Conservation (phyloP, 2,888 invertebrate genomes). For the Diadegma fenestrale region DNA sequence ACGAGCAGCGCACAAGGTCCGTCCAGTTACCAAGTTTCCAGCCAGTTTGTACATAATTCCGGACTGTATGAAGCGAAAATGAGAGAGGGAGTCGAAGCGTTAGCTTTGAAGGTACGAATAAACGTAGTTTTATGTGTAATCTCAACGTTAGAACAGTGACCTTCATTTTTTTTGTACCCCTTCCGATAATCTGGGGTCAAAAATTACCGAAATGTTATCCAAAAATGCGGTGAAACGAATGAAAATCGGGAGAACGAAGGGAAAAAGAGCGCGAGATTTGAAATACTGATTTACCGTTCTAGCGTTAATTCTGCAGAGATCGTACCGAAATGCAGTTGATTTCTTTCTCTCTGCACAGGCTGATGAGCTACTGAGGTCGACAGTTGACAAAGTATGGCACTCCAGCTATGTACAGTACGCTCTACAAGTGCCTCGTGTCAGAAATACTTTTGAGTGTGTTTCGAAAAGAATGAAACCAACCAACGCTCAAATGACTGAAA, state of each 20-base stretch:
- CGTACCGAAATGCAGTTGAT: not conserved
- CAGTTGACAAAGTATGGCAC: not conserved
- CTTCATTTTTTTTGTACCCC: no score
- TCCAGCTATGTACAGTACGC: constrained; percentile 9
- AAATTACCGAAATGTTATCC: no score
- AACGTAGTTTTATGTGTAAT: not conserved
- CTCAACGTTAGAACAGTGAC: no score
- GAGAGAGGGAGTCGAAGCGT: not conserved
- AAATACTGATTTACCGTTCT: no score
- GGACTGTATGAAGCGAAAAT: not conserved
- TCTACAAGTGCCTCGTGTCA: not conserved
- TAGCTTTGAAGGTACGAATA: not conserved
- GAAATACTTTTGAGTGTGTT: not conserved
- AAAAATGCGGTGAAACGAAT: no score
- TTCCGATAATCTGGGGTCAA: no score
- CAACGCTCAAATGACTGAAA: constrained; percentile 1
- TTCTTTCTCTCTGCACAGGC: not conserved
- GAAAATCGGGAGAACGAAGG: no score
- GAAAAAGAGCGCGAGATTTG: no score
- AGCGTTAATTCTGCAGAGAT: not conserved
- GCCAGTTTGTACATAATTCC: not conserved
- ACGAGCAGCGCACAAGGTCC: not conserved
- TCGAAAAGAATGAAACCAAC: not conserved
- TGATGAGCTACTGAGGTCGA: not conserved
- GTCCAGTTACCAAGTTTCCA: not conserved